Percentiles rank a stretch among this genome's conserved stretches.
phyloP scores from a whole-genome alignment of 2,888 invertebrate genomes.

The Galeopsomyia nigrocyanea region DNA sequence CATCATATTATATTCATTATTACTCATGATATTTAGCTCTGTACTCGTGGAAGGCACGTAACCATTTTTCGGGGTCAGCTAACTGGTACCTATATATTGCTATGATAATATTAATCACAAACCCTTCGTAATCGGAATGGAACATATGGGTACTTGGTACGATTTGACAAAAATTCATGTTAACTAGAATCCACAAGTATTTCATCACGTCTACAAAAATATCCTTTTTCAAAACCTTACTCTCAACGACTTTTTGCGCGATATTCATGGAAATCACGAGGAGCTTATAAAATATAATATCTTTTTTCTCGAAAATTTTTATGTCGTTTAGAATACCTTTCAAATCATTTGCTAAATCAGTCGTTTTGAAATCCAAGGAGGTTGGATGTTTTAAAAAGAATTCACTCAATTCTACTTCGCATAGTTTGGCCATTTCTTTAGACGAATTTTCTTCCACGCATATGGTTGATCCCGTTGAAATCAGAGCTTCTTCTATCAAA shows the following conservation, averaged over 20 bases:
- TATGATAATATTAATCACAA: conserved; percentile 37
- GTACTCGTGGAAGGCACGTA: conserved; percentile 39
- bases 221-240: conserved; percentile 9
- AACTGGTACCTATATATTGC: conserved; percentile 26
- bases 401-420: conserved; percentile 32
- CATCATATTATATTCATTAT: conserved; percentile 16
- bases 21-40: conserved; percentile 13
- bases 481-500: conserved; percentile 23
- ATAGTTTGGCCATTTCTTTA: conserved; percentile 23
- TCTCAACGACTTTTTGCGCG: not conserved
- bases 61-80: conserved; percentile 29
- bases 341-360: conserved; percentile 20
- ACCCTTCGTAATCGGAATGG: conserved; percentile 10
- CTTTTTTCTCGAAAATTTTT: conserved; percentile 22
- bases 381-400: conserved; percentile 40
- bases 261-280: conserved; percentile 39
- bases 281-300: conserved; percentile 46
- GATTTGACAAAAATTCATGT: conserved; percentile 24
- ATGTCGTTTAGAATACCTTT: conserved; percentile 38
- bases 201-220: conserved; percentile 23
- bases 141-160: conserved; percentile 30
- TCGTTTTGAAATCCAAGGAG: conserved; percentile 12
- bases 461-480: conserved; percentile 32
- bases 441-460: not conserved
- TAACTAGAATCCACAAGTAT: conserved; percentile 41